phyloP scores from a whole-genome alignment of 2,797 vertebrate genomes.

The Cyclura pinguis region DNA sequence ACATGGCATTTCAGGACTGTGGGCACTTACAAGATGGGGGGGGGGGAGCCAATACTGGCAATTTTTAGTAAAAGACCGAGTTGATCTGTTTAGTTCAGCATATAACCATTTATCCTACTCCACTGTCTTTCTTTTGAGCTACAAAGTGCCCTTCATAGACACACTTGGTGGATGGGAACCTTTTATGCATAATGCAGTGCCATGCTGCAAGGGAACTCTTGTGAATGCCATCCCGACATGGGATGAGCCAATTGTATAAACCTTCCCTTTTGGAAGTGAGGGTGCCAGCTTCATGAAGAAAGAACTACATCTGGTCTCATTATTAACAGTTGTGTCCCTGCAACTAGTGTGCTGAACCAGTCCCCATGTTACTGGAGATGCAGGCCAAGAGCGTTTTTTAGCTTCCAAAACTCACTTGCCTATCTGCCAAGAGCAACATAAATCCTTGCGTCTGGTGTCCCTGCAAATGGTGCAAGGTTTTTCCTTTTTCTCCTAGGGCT shows the following conservation, averaged over 20 bases:
- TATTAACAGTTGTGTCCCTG: neutral
- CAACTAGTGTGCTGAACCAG: neutral
- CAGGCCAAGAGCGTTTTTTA: neutral
- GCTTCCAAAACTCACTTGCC: neutral
- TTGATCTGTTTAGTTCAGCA: neutral
- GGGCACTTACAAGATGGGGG: neutral
- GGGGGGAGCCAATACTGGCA: too few relatives aligned
- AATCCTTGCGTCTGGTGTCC: neutral
- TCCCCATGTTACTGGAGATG: neutral
- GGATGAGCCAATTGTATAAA: neutral
- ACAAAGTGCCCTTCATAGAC: neutral
- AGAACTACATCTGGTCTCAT: neutral
- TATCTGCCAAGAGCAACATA: neutral
- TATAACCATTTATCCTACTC: neutral
- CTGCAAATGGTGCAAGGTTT: neutral
- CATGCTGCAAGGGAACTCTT: neutral
- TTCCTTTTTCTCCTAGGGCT: neutral
- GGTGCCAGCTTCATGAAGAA: neutral
- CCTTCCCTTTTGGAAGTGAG: neutral
- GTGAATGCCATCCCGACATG: neutral
- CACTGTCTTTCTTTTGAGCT: neutral
- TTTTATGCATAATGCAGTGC: neutral
- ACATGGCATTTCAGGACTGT: accelerated
- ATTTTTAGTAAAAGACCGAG: neutral
- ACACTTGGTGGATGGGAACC: neutral